These are phyloP conservation scores for Hephaestus fuliginosus DNA, from an alignment of 2,797 vertebrate genomes.

Conservation along the genomic window DNA sequence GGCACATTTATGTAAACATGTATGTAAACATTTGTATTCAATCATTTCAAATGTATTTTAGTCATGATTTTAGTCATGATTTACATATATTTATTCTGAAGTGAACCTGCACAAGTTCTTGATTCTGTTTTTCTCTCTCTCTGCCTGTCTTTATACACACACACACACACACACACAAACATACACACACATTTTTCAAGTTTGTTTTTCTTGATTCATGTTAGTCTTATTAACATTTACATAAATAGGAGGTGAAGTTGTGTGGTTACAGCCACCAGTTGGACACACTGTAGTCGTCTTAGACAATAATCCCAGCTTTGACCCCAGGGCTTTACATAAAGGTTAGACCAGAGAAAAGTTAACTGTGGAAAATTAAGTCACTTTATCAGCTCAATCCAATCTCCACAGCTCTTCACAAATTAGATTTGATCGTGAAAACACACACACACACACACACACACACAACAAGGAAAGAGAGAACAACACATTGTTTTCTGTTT, in stretches of 20 bases:
- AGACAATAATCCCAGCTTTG: slow-evolving; percentile 45
- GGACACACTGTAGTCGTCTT: slow-evolving; percentile 27
- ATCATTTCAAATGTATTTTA: too few species aligned
- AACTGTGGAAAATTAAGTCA: slow-evolving; percentile 82
- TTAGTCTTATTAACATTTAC: slow-evolving; percentile 14
- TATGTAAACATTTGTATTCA: neutral
- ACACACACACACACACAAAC: too few species aligned
- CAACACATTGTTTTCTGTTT: slow-evolving; percentile 52
- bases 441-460: slow-evolving; percentile 17
- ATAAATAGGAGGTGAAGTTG: neutral
- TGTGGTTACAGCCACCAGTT: neutral
- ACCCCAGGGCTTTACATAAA: slow-evolving; percentile 63
- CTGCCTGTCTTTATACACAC: too few species aligned
- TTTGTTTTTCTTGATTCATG: neutral
- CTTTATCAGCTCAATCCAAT: slow-evolving; percentile 85
- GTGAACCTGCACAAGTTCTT: neutral
- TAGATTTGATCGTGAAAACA: slow-evolving; percentile 69
- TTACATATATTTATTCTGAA: neutral
- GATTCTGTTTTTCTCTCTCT: neutral
- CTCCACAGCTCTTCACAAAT: slow-evolving; percentile 74
- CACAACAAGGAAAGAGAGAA: slow-evolving; percentile 24
- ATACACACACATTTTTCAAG: neutral
- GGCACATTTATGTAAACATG: neutral
- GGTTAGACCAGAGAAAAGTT: slow-evolving; percentile 74
- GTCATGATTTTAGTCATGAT: neutral